Evolutionary conservation across 2,888 invertebrate species (phyloP).

Genomic region (Rhingia campestris): DNA sequence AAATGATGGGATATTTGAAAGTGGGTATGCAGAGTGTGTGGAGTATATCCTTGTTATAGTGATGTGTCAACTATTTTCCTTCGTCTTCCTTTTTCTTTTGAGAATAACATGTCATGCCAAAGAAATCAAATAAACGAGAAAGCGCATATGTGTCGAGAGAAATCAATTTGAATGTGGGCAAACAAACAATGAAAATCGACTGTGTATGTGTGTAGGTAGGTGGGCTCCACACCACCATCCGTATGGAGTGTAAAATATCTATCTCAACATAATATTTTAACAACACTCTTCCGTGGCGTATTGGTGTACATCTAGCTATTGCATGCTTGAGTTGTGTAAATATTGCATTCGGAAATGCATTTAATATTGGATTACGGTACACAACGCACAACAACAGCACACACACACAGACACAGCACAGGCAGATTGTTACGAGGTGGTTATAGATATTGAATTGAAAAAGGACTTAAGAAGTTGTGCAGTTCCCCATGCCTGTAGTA

Average conservation of each 20-base stretch:
- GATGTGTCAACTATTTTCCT: constrained; percentile 42
- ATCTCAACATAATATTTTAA: constrained; percentile 63
- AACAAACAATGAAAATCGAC: constrained; percentile 38
- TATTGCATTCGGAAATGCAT: constrained; percentile 66
- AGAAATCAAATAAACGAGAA: constrained; percentile 43
- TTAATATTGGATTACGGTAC: constrained; percentile 62
- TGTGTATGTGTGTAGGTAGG: not conserved
- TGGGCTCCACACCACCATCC: not conserved
- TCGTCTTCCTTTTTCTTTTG: not conserved
- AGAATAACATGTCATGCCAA: constrained; percentile 22
- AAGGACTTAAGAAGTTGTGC: constrained; percentile 24
- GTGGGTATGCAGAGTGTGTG: constrained; percentile 3
- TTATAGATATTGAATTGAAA: not conserved
- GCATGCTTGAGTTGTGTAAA: constrained; percentile 64
- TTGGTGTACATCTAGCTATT: constrained; percentile 10
- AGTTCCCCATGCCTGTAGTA: not conserved
- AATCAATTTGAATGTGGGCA: constrained; percentile 60
- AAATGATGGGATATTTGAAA: constrained; percentile 21
- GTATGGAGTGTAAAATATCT: constrained; percentile 46
- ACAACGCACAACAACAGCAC: not conserved
- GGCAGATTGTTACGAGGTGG: not conserved
- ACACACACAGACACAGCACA: not conserved
- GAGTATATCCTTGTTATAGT: no score
- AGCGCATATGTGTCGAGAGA: constrained; percentile 43
- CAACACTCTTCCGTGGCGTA: constrained; percentile 9